Percentiles rank a stretch among this genome's conserved stretches.
These are phyloP conservation scores for Setipinna tenuifilis DNA, from an alignment of 2,797 vertebrate species.

Conservation along the genomic window DNA sequence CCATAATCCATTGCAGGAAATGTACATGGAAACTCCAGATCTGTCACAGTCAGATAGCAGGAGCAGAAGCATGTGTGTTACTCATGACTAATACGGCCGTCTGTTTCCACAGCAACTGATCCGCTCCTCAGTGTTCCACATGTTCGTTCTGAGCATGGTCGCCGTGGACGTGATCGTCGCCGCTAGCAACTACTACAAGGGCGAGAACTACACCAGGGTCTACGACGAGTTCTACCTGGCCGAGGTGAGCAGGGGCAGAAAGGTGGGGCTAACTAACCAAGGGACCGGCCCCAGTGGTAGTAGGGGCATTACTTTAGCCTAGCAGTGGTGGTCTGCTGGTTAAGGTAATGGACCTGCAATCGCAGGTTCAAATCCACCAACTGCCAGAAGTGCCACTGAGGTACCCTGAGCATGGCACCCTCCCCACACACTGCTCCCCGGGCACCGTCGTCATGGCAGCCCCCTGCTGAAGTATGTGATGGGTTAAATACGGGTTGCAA, in stretches of 20 bases:
- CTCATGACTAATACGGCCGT: background rate
- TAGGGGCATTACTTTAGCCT: too few relatives aligned
- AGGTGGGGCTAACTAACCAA: too few relatives aligned
- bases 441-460: too few relatives aligned
- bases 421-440: too few relatives aligned
- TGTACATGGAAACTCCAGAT: background rate
- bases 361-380: too few relatives aligned
- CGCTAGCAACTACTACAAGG: conserved; percentile 98
- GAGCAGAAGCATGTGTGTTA: background rate
- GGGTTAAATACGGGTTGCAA: too few relatives aligned
- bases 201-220: conserved; percentile 88
- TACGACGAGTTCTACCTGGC: conserved; percentile 98
- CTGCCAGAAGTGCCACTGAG: too few relatives aligned
- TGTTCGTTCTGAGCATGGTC: conserved; percentile 99
- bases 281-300: too few relatives aligned
- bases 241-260: conserved; percentile 80
- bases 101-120: conserved; percentile 90
- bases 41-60: background rate
- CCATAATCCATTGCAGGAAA: background rate
- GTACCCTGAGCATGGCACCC: too few relatives aligned
- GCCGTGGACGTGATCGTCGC: conserved; percentile 97
- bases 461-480: too few relatives aligned
- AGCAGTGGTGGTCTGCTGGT: too few relatives aligned
- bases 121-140: conserved; percentile 96
- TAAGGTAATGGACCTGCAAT: too few relatives aligned